phyloP scores from a whole-genome alignment of 2,888 invertebrate genomes.

The Mycalesis mineus region DNA sequence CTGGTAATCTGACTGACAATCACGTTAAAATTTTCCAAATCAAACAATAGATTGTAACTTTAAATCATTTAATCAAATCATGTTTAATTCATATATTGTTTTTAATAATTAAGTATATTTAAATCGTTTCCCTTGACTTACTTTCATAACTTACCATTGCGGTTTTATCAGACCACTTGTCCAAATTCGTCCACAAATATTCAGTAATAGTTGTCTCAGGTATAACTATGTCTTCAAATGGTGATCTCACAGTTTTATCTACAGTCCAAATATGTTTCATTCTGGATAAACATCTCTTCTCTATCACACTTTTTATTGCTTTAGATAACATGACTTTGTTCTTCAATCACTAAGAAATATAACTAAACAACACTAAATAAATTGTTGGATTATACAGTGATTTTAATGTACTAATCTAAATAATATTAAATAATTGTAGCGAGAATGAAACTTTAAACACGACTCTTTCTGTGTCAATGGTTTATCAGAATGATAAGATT shows the following conservation, averaged over 20 bases:
- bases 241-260: slow-evolving; percentile 53
- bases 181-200: slow-evolving; percentile 76
- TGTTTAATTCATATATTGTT: too few species aligned
- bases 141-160: slow-evolving; percentile 60
- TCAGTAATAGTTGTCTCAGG: slow-evolving; percentile 75
- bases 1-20: too few species aligned
- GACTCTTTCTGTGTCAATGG: not conserved
- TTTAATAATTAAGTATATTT: too few species aligned
- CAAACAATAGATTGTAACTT: too few species aligned
- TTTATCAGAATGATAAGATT: not conserved
- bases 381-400: not conserved
- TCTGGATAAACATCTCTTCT: slow-evolving; percentile 2
- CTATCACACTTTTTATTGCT: not conserved
- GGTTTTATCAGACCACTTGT: slow-evolving; percentile 79
- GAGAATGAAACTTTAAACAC: not conserved
- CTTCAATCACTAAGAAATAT: not conserved
- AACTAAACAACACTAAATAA: not conserved
- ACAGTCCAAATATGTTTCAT: slow-evolving; percentile 31
- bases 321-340: not conserved
- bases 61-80: too few species aligned
- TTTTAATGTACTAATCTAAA: too few species aligned
- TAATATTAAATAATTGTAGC: not conserved
- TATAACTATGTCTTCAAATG: slow-evolving; percentile 60
- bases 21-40: too few species aligned
- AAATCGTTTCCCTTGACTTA: too few species aligned